phyloP scores from a whole-genome alignment of 2,797 vertebrate genomes.

The Enteromius afrohamiltoni region DNA sequence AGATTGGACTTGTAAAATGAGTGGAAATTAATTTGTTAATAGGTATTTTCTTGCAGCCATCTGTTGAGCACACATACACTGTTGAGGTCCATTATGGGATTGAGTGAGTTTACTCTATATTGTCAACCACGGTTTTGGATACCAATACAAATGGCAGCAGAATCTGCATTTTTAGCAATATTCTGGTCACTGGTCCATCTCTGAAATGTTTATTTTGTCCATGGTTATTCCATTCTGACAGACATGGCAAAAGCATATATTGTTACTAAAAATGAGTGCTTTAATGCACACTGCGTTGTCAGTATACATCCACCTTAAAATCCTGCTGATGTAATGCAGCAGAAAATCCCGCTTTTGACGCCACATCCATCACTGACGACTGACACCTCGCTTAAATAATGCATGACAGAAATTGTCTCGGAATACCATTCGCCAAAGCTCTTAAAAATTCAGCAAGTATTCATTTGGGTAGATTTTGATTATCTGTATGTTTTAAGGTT shows the following conservation, averaged over 20 bases:
- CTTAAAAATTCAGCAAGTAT: conserved; percentile 4
- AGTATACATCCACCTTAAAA: conserved; percentile 43
- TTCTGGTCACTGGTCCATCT: neutral
- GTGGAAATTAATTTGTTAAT: neutral
- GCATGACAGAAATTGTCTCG: conserved; percentile 35
- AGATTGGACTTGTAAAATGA: neutral
- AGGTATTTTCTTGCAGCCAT: neutral
- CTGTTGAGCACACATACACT: neutral
- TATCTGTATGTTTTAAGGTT: conserved; percentile 4
- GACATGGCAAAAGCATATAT: conserved; percentile 16
- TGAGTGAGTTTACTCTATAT: neutral
- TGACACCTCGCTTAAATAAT: conserved; percentile 37
- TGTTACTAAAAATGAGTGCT: conserved; percentile 39
- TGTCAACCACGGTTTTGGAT: neutral
- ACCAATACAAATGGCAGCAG: neutral
- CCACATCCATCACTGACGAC: conserved; percentile 26
- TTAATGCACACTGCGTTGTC: conserved; percentile 19
- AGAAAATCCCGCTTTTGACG: conserved; percentile 1
- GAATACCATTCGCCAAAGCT: conserved; percentile 24
- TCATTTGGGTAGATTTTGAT: conserved; percentile 2
- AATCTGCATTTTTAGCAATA: neutral
- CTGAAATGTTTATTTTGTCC: conserved; percentile 2
- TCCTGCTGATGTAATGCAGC: conserved; percentile 33
- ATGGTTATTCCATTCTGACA: conserved; percentile 19
- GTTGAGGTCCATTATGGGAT: neutral